Base-by-base conservation (phyloP, 2,888 invertebrate genomes). In the Dugesia japonica region DNA sequence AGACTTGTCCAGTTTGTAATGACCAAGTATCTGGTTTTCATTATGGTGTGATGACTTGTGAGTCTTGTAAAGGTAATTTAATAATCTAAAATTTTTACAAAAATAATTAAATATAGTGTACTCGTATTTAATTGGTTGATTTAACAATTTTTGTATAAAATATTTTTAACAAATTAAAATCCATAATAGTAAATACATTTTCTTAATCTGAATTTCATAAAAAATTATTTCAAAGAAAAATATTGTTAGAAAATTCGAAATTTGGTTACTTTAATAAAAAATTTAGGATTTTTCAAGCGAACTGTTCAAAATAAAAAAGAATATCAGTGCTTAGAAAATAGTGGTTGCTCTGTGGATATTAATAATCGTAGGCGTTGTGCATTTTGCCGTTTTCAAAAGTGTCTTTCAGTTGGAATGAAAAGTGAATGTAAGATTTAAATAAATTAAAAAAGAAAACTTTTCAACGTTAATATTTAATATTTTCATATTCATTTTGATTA, bases 251-350 rank as follows among this genome's bases (percentile, higher is more conserved):
- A n/a, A n/a, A n/a, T n/a, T n/a, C n/a, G n/a, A n/a, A n/a, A n/a
- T n/a, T n/a, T n/a, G n/a, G n/a, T n/a, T n/a, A n/a, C n/a, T n/a
- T n/a, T n/a, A n/a, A n/a, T n/a, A n/a, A 17, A 38, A 71, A 15
- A 7, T 73, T 27, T 26, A 73, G 73, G 73, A 26, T 73, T 73
- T 26, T 73, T 73, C 73, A 73, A 73, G 28, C 73, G 73, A 73
- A 73, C 27, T 28, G 28, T 73, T 26, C 73, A 73, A 28, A 73
- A 73, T 26, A 73, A 73, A 28, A 73, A 73, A 28, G 73, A 73
- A n/a, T 73, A 73, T 28, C 73, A 28, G 28, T 73, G 73, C 20
- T 17, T 28, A 9, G 73, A 28, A 13, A 28, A 73, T 13, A 26
- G 73, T 23, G n/a, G 26, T 15, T 73, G 73, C 20, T 20, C n/a